Percentiles rank a stretch among this genome's conserved stretches.
phyloP scores from a whole-genome alignment of 2,888 invertebrate species.

The Rutpela maculata region DNA sequence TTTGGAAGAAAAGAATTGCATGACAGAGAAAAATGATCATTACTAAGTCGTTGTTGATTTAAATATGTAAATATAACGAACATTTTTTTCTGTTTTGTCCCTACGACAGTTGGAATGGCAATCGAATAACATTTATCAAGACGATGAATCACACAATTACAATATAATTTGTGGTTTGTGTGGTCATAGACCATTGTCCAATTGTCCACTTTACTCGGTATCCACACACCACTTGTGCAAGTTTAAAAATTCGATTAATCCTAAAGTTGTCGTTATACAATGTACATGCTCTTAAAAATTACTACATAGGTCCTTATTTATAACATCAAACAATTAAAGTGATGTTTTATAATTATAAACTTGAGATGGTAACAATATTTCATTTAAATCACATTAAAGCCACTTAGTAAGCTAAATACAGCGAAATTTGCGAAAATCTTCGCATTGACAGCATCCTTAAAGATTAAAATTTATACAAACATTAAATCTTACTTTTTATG shows the following conservation, averaged over 20 bases:
- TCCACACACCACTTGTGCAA: not conserved
- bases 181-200: not conserved
- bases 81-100: not conserved
- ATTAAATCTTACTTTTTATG: not conserved
- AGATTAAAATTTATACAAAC: not conserved
- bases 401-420: constrained; percentile 11
- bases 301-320: constrained; percentile 3
- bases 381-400: not conserved
- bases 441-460: not conserved
- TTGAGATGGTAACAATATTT: not conserved
- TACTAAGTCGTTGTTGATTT: constrained; percentile 5
- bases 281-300: not conserved
- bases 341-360: not conserved
- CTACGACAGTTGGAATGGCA: not conserved
- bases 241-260: not conserved
- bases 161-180: not conserved
- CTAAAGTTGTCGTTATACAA: not conserved
- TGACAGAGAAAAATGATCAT: not conserved
- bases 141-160: not conserved
- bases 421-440: not conserved
- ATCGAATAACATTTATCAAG: not conserved
- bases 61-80: not conserved
- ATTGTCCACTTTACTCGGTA: not conserved
- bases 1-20: not conserved
- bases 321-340: not conserved